Base-by-base conservation (phyloP, 1,140 invertebrate species). In the Papilio xuthus region DNA sequence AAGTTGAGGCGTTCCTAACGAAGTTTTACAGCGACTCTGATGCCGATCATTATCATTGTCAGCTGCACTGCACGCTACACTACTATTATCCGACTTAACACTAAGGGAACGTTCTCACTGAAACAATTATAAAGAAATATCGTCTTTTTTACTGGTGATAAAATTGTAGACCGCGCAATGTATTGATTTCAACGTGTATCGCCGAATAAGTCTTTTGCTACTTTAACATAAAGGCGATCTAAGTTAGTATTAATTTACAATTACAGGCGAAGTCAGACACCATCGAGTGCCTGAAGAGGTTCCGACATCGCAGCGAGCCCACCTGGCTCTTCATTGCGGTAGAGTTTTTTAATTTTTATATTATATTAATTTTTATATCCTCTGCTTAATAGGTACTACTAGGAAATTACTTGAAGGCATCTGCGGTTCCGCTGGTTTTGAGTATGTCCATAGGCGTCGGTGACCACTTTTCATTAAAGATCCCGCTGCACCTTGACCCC, bases 311-410 rank as follows among this genome's bases (percentile, higher is more conserved):
- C 87, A 98, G 98, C 93, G 97, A 99, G 90, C 98, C 98, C 1
- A 97, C 96, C 32, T 98, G 98, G 97, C 96, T 99, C 94, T 98
- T 98, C 84, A 96, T 97, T 82, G 96, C 96, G 77, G 98, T 98
- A 96, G 82, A 15, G 20, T 42, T 20, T 53, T 53, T 0, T 47
- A 4, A 18, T 18, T 47, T 47, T 15, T 4, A 18, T 47, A 47
- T 47, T 18, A 47, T 15, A 15, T 47, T 6, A 6, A 1, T 37
- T 7, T 4, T 1, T 37, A 37, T 37, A 37, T 37, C 32, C 7
- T 9, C n/a, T 53, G 8, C n/a, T 53, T 20, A 53, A 53, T 53
- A n/a, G n/a, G n/a, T n/a, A n/a, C n/a, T n/a, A n/a, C n/a, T n/a
- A n/a, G n/a, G n/a, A n/a, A n/a, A n/a, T n/a, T n/a, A n/a, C n/a